Evolutionary conservation across 1,140 invertebrate species (phyloP).

Genomic region (Brachionus angularis): DNA sequence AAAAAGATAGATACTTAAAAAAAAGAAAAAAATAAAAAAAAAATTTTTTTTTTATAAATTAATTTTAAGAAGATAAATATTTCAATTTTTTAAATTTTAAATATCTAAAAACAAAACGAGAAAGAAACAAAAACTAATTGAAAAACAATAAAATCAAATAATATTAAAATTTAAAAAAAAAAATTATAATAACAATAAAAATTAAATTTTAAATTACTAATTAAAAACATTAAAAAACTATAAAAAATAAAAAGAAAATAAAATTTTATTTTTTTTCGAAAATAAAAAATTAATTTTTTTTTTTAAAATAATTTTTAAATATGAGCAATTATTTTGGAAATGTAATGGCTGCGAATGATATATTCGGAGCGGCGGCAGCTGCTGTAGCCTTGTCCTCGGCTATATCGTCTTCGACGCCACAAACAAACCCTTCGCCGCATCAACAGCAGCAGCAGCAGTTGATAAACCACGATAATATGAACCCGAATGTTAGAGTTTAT

Average conservation of each 20-base stretch:
- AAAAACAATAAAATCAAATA: not conserved
- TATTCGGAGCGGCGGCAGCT: slow-evolving; percentile 37
- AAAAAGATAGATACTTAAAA: too few relatives aligned
- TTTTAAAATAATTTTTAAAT: not conserved
- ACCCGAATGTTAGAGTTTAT: not conserved
- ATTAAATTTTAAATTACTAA: not conserved
- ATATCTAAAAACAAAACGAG: not conserved
- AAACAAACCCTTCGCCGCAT: not conserved
- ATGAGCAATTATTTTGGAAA: slow-evolving; percentile 43
- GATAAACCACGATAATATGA: not conserved
- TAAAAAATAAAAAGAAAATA: too few relatives aligned
- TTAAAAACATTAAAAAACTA: too few relatives aligned
- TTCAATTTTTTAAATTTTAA: too few relatives aligned
- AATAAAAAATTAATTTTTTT: not conserved
- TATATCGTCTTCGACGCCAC: not conserved
- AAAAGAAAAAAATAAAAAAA: too few relatives aligned
- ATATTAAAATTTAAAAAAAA: not conserved
- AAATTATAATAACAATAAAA: not conserved
- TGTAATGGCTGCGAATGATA: slow-evolving; percentile 35
- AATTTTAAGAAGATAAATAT: too few relatives aligned
- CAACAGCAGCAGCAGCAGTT: not conserved
- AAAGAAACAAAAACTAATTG: not conserved
- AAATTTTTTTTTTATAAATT: too few relatives aligned
- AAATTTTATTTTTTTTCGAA: not conserved
- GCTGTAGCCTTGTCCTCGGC: slow-evolving; percentile 31